A percentile compares a stretch with the other conserved stretches of the same genome.
phyloP scores from a whole-genome alignment of 2,797 vertebrate species.

The Pseudotriccus pelzelni region DNA sequence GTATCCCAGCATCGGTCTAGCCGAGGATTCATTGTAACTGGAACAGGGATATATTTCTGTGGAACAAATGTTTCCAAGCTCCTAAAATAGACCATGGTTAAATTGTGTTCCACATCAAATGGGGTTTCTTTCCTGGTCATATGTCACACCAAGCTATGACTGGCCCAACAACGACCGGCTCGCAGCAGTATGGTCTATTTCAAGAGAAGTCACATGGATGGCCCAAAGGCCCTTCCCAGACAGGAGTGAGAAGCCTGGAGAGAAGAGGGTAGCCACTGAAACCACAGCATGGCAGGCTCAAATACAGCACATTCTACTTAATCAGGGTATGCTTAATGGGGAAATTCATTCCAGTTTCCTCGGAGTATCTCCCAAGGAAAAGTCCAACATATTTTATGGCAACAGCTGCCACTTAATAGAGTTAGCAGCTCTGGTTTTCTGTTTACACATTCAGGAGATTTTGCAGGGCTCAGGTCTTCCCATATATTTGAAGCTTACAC shows the following conservation, averaged over 20 bases:
- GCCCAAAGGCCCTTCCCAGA: conserved; percentile 21
- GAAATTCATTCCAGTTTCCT: not conserved
- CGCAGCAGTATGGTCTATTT: conserved; percentile 6
- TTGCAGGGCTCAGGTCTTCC: not conserved
- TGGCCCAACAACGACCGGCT: not conserved
- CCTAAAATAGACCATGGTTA: conserved; percentile 59
- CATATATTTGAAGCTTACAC: not conserved
- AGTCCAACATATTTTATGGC: not conserved
- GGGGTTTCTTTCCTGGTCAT: conserved; percentile 69
- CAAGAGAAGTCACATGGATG: conserved; percentile 62
- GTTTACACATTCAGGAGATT: not conserved
- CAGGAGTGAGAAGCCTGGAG: conserved; percentile 15
- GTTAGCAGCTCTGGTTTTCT: not conserved
- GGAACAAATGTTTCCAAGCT: conserved; percentile 64
- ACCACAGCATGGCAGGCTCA: not conserved
- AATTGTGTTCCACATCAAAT: conserved; percentile 65
- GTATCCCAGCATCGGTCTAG: not conserved
- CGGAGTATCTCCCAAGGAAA: not conserved
- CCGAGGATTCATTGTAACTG: conserved; percentile 47
- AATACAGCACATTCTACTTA: not conserved
- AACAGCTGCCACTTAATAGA: not conserved
- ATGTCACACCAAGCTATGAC: conserved; percentile 60
- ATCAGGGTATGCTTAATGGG: not conserved
- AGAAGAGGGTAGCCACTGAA: not conserved
- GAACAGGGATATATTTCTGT: conserved; percentile 39